phyloP scores from a whole-genome alignment of 2,888 invertebrate species.

The Mythimna ferrago region DNA sequence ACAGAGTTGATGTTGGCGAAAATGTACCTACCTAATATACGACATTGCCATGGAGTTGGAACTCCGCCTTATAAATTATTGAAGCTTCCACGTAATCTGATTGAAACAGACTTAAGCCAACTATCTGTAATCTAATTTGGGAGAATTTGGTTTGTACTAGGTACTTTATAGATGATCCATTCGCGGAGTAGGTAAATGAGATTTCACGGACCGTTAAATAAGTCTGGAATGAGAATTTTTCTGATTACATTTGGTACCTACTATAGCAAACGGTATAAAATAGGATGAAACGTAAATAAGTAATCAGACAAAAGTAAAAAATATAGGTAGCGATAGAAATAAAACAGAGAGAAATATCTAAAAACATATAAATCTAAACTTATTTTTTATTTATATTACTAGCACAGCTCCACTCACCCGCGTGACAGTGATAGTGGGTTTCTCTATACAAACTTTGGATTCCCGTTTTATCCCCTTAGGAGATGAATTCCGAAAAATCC shows the following conservation, averaged over 20 bases:
- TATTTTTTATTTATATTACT: background rate
- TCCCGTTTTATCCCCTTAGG: too few species aligned
- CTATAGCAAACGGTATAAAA: slow-evolving; percentile 1
- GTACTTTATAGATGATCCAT: slow-evolving; percentile 13
- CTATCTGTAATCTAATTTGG: slow-evolving; percentile 57
- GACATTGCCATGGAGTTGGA: slow-evolving; percentile 13
- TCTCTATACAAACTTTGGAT: too few species aligned
- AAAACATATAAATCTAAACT: background rate
- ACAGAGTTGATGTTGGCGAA: slow-evolving; percentile 8
- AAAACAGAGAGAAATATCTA: background rate
- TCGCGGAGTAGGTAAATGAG: slow-evolving; percentile 3
- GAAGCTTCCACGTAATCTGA: slow-evolving; percentile 59
- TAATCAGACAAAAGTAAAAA: background rate
- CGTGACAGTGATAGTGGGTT: too few species aligned
- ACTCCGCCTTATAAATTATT: slow-evolving; percentile 64
- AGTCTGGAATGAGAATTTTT: background rate
- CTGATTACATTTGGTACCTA: background rate
- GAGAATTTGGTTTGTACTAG: slow-evolving; percentile 31
- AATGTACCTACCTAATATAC: slow-evolving; percentile 25
- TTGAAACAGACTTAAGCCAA: slow-evolving; percentile 55
- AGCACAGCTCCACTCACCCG: too few species aligned
- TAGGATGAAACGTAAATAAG: background rate
- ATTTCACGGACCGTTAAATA: background rate
- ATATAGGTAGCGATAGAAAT: background rate
- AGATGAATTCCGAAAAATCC: too few species aligned